Base-by-base conservation (phyloP, 2,888 invertebrate genomes). In the Leptinotarsa tumamoca region DNA sequence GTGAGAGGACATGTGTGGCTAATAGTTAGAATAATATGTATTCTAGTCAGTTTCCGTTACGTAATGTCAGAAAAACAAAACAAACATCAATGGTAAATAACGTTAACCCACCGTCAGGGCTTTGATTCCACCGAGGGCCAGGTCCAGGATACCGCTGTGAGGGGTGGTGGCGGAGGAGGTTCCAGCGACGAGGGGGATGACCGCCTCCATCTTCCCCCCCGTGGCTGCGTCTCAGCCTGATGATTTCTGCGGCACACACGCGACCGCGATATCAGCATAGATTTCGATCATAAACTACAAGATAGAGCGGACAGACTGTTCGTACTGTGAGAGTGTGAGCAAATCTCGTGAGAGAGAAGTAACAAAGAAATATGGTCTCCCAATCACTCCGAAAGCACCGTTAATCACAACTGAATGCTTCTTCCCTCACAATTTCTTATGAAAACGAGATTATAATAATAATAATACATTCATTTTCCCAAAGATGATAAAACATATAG, bases 141-240 rank as follows among this genome's bases (percentile, higher is more conserved):
- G 86, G 87, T 87, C 87, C 87, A 87, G 85, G 87, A 86, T 83
- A 87, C 85, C 81, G 86, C 85, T 83, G 82, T 84, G 84, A 87
- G 86, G 79, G 87, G 86, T 78, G 83, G 81, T 76, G 84, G 85
- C 33, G 80, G 85, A 81, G 85, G 85, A 80, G 83, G 84, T 80
- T 84, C 86, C 84, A 83, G 85, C 81, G 81, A 79, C 73, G 84
- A 81, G 81, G 84, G 83, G 43, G 69, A 67, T 56, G 68, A 50
- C 80, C 79, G 81, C 81, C 77, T 76, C 81, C 80, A 77, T 79
- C 77, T 79, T 79, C 76, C 79, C 79, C 67, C 67, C 58, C 63
- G 76, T 58, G 54, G 67, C 43, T 67, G 33, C 43, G 76, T 68
- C 73, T 67, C 71, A 68, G 76, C 71, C 70, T 73, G 73, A 69